Percentiles rank a stretch among this genome's conserved stretches.
These are phyloP conservation scores for Setophaga coronata DNA, from an alignment of 2,113 vertebrate genomes.

Conservation along the genomic window DNA sequence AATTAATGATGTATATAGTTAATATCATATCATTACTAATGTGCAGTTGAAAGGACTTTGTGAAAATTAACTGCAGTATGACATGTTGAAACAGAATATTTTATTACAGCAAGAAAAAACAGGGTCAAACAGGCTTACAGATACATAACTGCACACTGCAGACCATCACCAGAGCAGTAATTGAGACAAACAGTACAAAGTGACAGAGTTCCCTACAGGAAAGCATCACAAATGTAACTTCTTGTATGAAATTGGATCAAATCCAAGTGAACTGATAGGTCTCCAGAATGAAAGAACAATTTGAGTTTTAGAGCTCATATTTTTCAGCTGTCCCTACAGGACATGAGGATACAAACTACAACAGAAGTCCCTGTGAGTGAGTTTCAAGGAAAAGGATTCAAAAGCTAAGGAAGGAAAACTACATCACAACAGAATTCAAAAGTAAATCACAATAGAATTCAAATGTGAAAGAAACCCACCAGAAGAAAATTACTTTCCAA, in stretches of 20 bases:
- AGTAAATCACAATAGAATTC: background rate
- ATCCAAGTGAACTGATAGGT: background rate
- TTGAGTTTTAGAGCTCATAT: background rate
- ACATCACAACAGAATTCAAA: background rate
- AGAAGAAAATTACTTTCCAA: background rate
- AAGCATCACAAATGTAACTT: background rate
- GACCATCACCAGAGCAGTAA: background rate
- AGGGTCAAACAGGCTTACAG: background rate
- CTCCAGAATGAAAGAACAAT: background rate
- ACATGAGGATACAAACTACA: background rate
- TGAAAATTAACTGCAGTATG: background rate
- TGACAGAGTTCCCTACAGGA: background rate
- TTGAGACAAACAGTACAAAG: background rate
- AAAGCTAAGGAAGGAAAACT: background rate
- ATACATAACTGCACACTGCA: background rate
- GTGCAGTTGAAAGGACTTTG: background rate
- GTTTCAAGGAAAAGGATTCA: background rate
- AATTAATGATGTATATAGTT: background rate
- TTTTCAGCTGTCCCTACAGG: background rate
- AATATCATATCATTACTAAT: background rate
- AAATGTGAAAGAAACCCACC: accelerated
- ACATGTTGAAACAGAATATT: background rate
- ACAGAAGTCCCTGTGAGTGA: background rate
- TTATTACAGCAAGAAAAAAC: background rate
- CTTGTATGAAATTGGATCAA: background rate